Evolutionary conservation across 2,113 vertebrate species (phyloP).

Genomic region (Macaca mulatta): DNA sequence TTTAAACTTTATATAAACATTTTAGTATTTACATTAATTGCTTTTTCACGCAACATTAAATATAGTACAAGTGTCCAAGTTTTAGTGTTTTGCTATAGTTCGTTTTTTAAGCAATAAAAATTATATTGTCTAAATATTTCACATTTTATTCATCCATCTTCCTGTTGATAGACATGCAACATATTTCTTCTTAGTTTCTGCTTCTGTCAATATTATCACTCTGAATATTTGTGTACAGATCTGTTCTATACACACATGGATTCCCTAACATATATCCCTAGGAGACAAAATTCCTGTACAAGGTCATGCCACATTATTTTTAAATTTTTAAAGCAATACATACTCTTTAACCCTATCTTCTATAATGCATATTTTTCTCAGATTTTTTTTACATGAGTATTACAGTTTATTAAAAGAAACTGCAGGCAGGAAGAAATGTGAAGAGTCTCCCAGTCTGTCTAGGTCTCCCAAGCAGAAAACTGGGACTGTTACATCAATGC

Average conservation of each 20-base stretch:
- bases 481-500: neutral
- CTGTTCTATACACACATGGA: fast-evolving
- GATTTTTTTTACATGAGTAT: neutral
- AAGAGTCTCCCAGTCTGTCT: fast-evolving
- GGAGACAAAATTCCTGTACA: neutral
- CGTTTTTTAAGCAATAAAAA: neutral
- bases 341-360: neutral
- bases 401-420: neutral
- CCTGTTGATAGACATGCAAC: neutral
- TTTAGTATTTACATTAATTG: neutral
- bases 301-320: neutral
- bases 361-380: neutral
- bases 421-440: neutral
- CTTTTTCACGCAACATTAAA: neutral
- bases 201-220: neutral
- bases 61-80: neutral
- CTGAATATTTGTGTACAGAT: fast-evolving
- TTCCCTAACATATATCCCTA: neutral
- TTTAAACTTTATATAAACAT: neutral
- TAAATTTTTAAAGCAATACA: neutral
- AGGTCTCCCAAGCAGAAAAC: neutral
- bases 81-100: neutral
- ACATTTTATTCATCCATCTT: neutral
- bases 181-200: neutral
- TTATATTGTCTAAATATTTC: neutral